phyloP scores from a whole-genome alignment of 2,888 invertebrate species.

The Ichneumoninae sp. region DNA sequence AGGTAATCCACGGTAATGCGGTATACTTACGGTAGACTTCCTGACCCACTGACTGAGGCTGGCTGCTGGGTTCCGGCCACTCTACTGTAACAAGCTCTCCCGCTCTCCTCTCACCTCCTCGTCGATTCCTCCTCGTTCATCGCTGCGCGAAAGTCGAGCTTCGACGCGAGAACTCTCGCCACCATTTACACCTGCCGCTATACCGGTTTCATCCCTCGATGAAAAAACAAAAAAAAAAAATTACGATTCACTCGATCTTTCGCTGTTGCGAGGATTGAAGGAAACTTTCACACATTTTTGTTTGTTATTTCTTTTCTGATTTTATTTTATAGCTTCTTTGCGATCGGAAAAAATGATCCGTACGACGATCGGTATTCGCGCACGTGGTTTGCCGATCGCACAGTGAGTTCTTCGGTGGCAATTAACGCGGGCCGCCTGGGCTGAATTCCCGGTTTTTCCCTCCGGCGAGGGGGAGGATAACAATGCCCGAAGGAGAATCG shows the following conservation, averaged over 20 bases:
- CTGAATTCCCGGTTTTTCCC: not conserved
- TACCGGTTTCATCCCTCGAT: slow-evolving; percentile 15
- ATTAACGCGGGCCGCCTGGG: not conserved
- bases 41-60: slow-evolving; percentile 64
- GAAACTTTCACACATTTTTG: not conserved
- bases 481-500: slow-evolving; percentile 3
- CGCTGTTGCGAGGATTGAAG: not conserved
- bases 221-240: not conserved
- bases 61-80: slow-evolving; percentile 51
- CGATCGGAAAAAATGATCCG: not conserved
- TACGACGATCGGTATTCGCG: not conserved
- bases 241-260: not conserved
- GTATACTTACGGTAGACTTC: slow-evolving; percentile 65
- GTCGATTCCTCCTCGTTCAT: slow-evolving; percentile 5
- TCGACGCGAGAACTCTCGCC: not conserved
- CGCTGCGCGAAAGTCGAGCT: slow-evolving; percentile 22
- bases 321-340: not conserved
- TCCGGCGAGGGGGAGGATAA: not conserved
- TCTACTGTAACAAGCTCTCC: slow-evolving; percentile 51
- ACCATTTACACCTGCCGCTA: not conserved
- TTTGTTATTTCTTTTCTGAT: too few species aligned
- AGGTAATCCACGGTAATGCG: slow-evolving; percentile 65
- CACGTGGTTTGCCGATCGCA: not conserved
- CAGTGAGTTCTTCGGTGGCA: not conserved
- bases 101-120: slow-evolving; percentile 38